Evolutionary conservation across 1,140 invertebrate genomes (phyloP), one percentile per base, ranked within the genome.

Genomic region (Papilio dardanus): DNA sequence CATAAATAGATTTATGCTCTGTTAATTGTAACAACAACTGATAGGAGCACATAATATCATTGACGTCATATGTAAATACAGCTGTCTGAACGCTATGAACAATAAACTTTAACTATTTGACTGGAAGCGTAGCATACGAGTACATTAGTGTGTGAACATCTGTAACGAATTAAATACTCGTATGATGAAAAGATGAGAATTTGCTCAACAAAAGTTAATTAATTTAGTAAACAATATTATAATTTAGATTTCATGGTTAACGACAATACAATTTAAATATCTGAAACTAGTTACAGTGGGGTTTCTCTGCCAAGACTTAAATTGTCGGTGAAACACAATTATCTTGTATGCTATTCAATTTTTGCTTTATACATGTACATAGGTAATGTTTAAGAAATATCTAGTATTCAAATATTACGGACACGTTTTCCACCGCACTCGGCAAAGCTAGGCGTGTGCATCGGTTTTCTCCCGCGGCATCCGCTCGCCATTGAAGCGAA

Each of bases 1-100:
- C 46, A 54, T 14, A 73, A 73, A 73, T 73, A 73, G 71, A 73
- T 54, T 73, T 73, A 54, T 54, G 30, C 7, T 21, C 54, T 30
- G 28, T 14, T 73, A 21, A 73, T 73, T 54, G 46, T 33, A 58
- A 19, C 42, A 24, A 42, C 68, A 28, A 54, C 31, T 69, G 42
- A 62, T 62, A 30, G n/a, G 4, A 28, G 31, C 46, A n/a, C 3
- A 30, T 24, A 46, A 50, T 42, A 73, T 58, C 46, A 58, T 33
- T 73, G 46, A 73, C 71, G 71, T 73, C 71, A 73, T 5, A 73
- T 31, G 31, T 33, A 73, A 73, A 73, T 33, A 71, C 71, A 73
- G 71, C 71, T 73, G 71, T 54, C 21, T 30, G 68, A 46, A 24
- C 31, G 10, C 33, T 21, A 21, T 50, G 14, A 50, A 46, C 24